Conservation (phyloP, 1,140 invertebrate genomes). For the Teleogryllus occipitalis region DNA sequence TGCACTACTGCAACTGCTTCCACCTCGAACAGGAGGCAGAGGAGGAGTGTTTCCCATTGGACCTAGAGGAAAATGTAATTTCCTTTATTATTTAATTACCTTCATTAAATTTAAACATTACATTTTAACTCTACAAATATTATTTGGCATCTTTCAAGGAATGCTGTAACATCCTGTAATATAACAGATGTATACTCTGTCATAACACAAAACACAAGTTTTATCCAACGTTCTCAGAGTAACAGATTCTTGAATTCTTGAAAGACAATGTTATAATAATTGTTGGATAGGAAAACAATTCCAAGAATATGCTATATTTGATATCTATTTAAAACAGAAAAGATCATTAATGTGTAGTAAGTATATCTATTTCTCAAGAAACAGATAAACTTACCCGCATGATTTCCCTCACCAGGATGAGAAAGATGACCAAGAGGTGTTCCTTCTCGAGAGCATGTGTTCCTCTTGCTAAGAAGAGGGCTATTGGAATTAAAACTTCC, state of each 20-base stretch:
- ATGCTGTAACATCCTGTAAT: too few species aligned
- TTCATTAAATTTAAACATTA: not conserved
- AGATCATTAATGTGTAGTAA: not conserved
- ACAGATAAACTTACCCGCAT: not conserved
- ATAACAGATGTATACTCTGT: too few species aligned
- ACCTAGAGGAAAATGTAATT: not conserved
- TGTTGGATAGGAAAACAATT: too few species aligned
- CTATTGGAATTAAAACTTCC: slow-evolving; percentile 14
- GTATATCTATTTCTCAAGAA: not conserved
- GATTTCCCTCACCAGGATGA: slow-evolving; percentile 12
- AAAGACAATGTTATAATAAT: too few species aligned
- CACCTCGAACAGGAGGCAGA: slow-evolving; percentile 15
- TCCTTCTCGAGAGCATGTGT: slow-evolving; percentile 14
- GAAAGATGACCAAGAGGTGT: slow-evolving; percentile 9
- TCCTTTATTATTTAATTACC: not conserved
- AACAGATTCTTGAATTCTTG: too few species aligned
- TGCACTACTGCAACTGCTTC: slow-evolving; percentile 15
- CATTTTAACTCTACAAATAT: not conserved
- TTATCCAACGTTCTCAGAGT: too few species aligned
- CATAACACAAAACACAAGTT: too few species aligned
- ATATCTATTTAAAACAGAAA: too few species aligned
- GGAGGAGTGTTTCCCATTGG: slow-evolving; percentile 4
- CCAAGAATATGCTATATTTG: too few species aligned
- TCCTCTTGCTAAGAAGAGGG: slow-evolving; percentile 16
- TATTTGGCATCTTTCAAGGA: too few species aligned